Evolutionary conservation across 1,140 invertebrate genomes (phyloP).

Genomic region (Aricia agestis): DNA sequence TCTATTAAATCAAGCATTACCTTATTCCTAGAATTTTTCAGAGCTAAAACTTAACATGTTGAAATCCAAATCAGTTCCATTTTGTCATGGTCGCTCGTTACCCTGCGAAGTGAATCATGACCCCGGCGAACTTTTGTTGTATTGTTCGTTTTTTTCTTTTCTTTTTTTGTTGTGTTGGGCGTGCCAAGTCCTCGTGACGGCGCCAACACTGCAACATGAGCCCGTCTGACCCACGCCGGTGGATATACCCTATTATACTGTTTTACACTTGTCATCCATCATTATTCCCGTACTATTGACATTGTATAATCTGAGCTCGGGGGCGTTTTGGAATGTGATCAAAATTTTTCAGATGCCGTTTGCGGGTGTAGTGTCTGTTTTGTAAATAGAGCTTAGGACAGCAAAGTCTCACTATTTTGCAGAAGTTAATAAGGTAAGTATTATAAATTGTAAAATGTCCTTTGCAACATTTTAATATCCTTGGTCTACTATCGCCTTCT

Average conservation of each 20-base stretch:
- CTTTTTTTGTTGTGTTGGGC: background rate
- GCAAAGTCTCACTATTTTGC: background rate
- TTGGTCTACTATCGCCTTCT: no score
- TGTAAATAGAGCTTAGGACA: background rate
- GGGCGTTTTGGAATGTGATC: slow-evolving; percentile 5
- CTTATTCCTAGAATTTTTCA: background rate
- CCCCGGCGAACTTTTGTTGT: slow-evolving; percentile 11
- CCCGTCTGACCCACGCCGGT: slow-evolving; percentile 1
- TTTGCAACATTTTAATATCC: no score
- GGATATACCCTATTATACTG: slow-evolving; percentile 13
- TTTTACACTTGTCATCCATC: slow-evolving; percentile 8
- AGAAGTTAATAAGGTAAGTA: background rate
- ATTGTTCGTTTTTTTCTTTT: slow-evolving; percentile 5
- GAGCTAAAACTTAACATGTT: background rate
- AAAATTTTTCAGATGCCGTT: background rate
- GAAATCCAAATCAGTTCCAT: background rate
- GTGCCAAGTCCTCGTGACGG: slow-evolving; percentile 7
- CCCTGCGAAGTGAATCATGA: slow-evolving; percentile 9
- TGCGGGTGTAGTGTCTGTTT: background rate
- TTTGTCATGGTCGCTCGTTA: slow-evolving; percentile 6
- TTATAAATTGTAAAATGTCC: background rate
- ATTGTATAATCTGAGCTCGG: background rate
- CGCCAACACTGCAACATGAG: slow-evolving; percentile 11
- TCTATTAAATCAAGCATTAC: background rate
- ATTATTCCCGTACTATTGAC: slow-evolving; percentile 12